A percentile compares a stretch with the other conserved stretches of the same genome.
phyloP scores from a whole-genome alignment of 2,888 invertebrate genomes.

The Ischnura elegans region DNA sequence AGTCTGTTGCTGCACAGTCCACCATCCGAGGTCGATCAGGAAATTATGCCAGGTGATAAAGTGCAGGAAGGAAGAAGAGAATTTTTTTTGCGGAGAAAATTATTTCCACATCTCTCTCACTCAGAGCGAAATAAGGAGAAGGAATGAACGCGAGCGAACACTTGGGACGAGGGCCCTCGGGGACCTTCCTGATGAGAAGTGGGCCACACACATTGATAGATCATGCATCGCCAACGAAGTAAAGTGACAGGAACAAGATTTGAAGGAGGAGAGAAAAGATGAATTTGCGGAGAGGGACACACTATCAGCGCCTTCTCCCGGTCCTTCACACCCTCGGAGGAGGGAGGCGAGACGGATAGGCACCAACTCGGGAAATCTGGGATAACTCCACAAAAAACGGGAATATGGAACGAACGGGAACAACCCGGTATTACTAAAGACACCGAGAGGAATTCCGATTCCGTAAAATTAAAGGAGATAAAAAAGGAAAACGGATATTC shows the following conservation, averaged over 20 bases:
- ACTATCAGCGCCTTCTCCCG: too few relatives aligned
- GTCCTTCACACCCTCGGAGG: too few relatives aligned
- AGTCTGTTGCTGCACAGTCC: background rate
- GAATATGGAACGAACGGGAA: too few relatives aligned
- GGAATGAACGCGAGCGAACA: background rate
- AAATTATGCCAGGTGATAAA: slow-evolving; percentile 25
- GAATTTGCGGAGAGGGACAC: slow-evolving; percentile 5
- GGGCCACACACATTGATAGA: slow-evolving; percentile 48
- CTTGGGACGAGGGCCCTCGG: background rate
- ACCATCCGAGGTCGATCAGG: background rate
- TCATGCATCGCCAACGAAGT: slow-evolving; percentile 40
- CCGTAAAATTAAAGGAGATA: too few relatives aligned
- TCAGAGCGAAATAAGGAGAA: background rate
- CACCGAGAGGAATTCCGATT: too few relatives aligned
- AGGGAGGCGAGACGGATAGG: too few relatives aligned
- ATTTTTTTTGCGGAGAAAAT: background rate
- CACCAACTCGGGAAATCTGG: too few relatives aligned
- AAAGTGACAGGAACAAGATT: slow-evolving; percentile 51
- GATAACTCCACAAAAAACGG: too few relatives aligned
- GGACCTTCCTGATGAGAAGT: background rate
- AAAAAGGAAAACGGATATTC: too few relatives aligned
- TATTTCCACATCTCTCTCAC: slow-evolving; percentile 12
- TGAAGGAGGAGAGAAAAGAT: slow-evolving; percentile 2
- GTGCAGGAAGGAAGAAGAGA: background rate
- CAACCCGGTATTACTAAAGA: too few relatives aligned